These are phyloP conservation scores for Stenopsyche tienmushanensis DNA, from an alignment of 1,140 invertebrate species.

Conservation along the genomic window DNA sequence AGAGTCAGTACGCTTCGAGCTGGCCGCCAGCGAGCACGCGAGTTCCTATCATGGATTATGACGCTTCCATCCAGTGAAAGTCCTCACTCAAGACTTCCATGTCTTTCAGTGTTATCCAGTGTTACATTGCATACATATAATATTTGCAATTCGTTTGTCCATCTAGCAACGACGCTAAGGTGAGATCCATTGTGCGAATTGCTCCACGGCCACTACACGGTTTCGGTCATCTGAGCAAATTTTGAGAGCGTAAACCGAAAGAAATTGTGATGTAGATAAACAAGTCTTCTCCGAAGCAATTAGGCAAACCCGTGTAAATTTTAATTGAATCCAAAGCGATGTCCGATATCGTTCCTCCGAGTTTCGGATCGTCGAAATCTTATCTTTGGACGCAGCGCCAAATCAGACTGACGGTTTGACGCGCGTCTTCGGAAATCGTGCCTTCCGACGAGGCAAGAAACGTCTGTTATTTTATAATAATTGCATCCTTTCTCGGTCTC, in stretches of 20 bases:
- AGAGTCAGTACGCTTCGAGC: too few relatives aligned
- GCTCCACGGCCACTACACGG: neutral
- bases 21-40: too few relatives aligned
- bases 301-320: neutral
- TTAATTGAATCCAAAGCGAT: neutral
- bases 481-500: neutral
- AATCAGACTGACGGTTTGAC: too few relatives aligned
- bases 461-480: too few relatives aligned
- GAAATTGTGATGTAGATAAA: neutral
- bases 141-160: neutral
- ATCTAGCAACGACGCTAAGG: neutral
- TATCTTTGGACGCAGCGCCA: too few relatives aligned
- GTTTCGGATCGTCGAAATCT: too few relatives aligned
- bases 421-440: too few relatives aligned
- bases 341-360: too few relatives aligned
- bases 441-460: too few relatives aligned
- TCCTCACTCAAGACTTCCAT: neutral
- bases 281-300: neutral
- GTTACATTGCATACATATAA: neutral
- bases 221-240: neutral
- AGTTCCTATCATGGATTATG: too few relatives aligned
- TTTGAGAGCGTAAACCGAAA: neutral
- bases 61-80: too few relatives aligned
- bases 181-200: neutral
- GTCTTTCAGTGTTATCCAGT: too few relatives aligned